These are phyloP conservation scores for Platysteira castanea DNA, from an alignment of 2,113 vertebrate species.

Conservation along the genomic window DNA sequence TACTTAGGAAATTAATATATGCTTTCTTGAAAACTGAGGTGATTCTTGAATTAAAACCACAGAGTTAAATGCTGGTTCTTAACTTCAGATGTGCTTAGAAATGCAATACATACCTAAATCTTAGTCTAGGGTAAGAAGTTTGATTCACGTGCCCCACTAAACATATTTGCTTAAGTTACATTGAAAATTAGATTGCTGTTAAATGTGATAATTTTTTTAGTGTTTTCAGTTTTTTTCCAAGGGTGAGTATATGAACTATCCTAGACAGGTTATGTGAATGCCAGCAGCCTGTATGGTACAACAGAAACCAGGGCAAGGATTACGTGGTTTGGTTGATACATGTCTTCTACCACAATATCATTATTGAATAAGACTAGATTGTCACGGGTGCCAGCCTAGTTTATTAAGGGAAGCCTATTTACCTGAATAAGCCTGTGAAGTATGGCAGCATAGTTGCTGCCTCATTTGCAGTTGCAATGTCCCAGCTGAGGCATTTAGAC, in stretches of 20 bases:
- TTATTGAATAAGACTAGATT: not conserved
- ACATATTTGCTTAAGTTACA: not conserved
- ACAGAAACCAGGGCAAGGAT: not conserved
- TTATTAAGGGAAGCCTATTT: not conserved
- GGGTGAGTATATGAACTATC: not conserved
- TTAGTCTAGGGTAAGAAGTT: not conserved
- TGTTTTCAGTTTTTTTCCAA: not conserved
- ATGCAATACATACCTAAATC: not conserved
- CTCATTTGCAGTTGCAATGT: not conserved
- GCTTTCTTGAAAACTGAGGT: not conserved
- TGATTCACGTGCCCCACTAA: not conserved
- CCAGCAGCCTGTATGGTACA: not conserved
- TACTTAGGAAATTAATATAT: not conserved
- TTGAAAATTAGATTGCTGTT: not conserved
- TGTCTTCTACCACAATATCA: not conserved
- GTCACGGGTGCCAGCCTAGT: not conserved
- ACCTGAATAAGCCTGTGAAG: not conserved
- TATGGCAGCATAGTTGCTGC: not conserved
- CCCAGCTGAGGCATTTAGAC: not conserved
- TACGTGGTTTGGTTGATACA: not conserved
- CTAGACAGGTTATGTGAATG: not conserved
- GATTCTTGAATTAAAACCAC: not conserved
- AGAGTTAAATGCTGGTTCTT: not conserved
- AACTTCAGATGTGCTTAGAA: not conserved
- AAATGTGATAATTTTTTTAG: not conserved